Evolutionary conservation across 2,113 vertebrate genomes (phyloP).

Genomic region (Mormyrus lacerda): DNA sequence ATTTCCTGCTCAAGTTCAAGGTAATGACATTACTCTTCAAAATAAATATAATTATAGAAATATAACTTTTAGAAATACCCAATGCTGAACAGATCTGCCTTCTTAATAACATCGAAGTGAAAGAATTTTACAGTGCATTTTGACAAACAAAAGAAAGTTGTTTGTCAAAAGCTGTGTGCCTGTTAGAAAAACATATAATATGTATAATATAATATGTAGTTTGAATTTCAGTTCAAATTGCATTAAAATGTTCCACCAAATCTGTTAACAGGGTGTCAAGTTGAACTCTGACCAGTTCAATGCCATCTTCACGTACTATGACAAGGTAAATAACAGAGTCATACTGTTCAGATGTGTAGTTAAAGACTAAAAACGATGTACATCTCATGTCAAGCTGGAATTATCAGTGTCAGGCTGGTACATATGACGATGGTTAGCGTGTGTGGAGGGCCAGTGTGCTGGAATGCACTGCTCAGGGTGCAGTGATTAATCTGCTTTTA

Average conservation of each 20-base stretch:
- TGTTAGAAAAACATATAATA: no score
- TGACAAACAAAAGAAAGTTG: not conserved
- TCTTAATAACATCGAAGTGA: not conserved
- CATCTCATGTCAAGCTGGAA: not conserved
- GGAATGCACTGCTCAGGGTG: not conserved
- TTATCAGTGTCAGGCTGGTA: not conserved
- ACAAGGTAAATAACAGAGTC: constrained; percentile 69
- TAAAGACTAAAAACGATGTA: not conserved
- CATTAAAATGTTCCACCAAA: not conserved
- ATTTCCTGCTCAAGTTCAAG: constrained; percentile 96
- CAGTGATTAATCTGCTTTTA: not conserved
- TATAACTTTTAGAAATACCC: not conserved
- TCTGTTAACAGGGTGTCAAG: constrained; percentile 74
- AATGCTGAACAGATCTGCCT: not conserved
- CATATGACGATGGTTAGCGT: not conserved
- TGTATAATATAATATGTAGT: not conserved
- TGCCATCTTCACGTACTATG: constrained; percentile 83
- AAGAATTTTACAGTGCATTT: not conserved
- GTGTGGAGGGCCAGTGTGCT: not conserved
- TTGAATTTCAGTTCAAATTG: not conserved
- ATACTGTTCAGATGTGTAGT: not conserved
- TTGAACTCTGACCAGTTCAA: constrained; percentile 84
- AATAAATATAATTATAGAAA: not conserved
- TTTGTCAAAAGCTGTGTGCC: no score
- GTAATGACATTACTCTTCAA: constrained; percentile 48